Base-by-base conservation (phyloP, 2,113 vertebrate species). In the Notarius lentiginosus region DNA sequence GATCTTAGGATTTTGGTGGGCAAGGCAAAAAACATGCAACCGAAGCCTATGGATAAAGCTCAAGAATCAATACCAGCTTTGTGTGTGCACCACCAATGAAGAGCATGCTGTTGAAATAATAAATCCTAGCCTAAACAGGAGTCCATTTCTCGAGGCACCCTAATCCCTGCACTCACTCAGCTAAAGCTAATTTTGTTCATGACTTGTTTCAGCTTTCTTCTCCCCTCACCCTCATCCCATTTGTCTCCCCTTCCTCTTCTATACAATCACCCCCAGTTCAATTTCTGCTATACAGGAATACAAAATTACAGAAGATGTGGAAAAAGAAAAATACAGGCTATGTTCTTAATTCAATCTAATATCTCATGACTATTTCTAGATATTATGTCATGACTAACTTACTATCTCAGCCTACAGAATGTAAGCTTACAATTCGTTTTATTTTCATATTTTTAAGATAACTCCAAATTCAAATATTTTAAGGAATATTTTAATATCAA, bases 71-170 rank as follows among this genome's bases (percentile, higher is more conserved):
- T 88, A 87, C 49, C 49, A 91, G 89, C 81, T 63, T 77, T 83
- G 60, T 24, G 56, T 77, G 82, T 84, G 85, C 81, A 34, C 60
- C 22, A 15, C 77, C 84, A 90, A 75, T 88, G 58, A 63, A 83
- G 86, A 91, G 91, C 89, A 81, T 83, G 90, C 83, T 94, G 91
- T 94, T 94, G 91, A 93, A 94, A 93, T 90, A 90, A 87, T 68
- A 91, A 88, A 94, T 93, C 93, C 91, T 87, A 93, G 88, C 92
- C 86, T 91, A 94, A 94, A 94, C 94, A 95, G 85, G 70, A 77
- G 91, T 93, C 89, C 87, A 90, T 93, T 92, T 93, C 89, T 91
- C 89, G 68, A 86, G 73, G 83, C 84, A 84, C 75, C 55, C 56
- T 93, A 93, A 95, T 94, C 93, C 93, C 89, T 65, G 84, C 87